Conservation (phyloP, 2,113 vertebrate genomes). For the Clarias magur region DNA sequence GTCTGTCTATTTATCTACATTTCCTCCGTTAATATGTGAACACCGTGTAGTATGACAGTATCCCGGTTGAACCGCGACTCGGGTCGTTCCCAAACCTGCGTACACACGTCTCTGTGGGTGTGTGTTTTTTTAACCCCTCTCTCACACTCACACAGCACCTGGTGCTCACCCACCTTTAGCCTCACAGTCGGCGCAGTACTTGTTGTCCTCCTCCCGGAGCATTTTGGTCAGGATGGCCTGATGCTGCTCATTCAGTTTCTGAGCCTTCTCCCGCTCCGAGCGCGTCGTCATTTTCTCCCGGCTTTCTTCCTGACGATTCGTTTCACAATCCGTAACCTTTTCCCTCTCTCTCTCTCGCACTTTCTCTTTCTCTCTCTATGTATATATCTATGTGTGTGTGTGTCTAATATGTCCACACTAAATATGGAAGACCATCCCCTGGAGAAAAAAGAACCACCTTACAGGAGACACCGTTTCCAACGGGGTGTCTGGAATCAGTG, state of each 20-base stretch:
- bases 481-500: constrained; percentile 33
- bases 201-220: constrained; percentile 91
- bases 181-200: constrained; percentile 94
- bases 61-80: background rate
- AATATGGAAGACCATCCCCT: constrained; percentile 47
- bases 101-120: no score
- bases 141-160: background rate
- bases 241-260: constrained; percentile 95
- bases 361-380: background rate
- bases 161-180: constrained; percentile 80
- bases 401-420: constrained; percentile 4
- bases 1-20: no score
- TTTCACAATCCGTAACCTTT: constrained; percentile 39
- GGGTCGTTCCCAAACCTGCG: background rate
- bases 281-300: constrained; percentile 83
- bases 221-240: constrained; percentile 90
- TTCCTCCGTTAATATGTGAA: background rate
- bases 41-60: no score
- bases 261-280: constrained; percentile 91
- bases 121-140: background rate
- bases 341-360: background rate
- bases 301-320: constrained; percentile 30
- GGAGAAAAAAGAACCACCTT: constrained; percentile 5
- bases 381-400: background rate
- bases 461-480: background rate